phyloP scores from a whole-genome alignment of 35 echinoderm and acorn worm genomes.

The Anneissia japonica region DNA sequence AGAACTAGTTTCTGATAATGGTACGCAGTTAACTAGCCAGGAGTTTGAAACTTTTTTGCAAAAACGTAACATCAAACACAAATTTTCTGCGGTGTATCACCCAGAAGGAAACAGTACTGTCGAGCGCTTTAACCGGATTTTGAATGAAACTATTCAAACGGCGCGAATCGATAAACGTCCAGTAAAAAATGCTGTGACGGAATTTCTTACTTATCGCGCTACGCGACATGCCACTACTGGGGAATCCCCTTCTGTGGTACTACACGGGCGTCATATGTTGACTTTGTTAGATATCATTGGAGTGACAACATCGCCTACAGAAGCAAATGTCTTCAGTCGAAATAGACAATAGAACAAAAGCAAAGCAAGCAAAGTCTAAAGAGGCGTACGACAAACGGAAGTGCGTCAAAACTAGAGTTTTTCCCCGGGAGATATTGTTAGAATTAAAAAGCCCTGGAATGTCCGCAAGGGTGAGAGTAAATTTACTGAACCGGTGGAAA shows the following conservation, averaged over 20 bases:
- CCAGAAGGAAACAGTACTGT: neutral
- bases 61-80: neutral
- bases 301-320: too few species aligned
- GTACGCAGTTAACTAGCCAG: neutral
- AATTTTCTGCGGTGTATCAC: neutral
- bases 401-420: too few species aligned
- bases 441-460: too few species aligned
- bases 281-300: constrained; percentile 14
- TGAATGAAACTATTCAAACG: neutral
- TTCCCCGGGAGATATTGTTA: too few species aligned
- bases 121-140: neutral
- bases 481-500: too few species aligned
- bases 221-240: constrained; percentile 16
- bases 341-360: too few species aligned
- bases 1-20: neutral
- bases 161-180: neutral
- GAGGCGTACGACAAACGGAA: too few species aligned
- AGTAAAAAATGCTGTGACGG: neutral
- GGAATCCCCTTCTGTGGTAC: neutral
- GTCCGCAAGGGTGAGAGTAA: too few species aligned
- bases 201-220: constrained; percentile 5
- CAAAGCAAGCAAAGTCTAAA: too few species aligned
- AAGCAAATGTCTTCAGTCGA: too few species aligned
- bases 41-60: neutral
- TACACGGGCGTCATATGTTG: neutral